Base-by-base conservation (phyloP, 2,888 invertebrate species). In the Dromius quadrimaculatus region DNA sequence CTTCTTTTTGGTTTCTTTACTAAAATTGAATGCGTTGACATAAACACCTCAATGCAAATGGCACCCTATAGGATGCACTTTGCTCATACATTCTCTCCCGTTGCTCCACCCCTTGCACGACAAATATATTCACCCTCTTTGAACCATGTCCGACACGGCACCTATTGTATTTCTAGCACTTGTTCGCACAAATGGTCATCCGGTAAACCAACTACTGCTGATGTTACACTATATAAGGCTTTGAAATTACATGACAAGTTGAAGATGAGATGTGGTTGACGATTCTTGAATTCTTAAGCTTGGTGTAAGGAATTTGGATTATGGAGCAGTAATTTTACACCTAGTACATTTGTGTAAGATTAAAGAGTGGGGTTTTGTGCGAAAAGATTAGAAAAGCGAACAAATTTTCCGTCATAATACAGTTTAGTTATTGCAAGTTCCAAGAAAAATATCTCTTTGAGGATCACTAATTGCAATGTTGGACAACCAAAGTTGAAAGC, bases 121-220 rank as follows among this genome's bases (percentile, higher is more conserved):
- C 28, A 8, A n/a, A n/a, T 28, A 8, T 28, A 28, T 28, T 28
- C 28, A 28, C 15, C 19, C 47, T 11, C 47, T 20, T 19, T 17
- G 22, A 11, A n/a, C 22, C 47, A 2, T 57, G 57, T 57, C 23
- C 2, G 50, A 54, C 23, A 34, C 59, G 34, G 59, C n/a, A 22
- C 19, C 59, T 6, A 59, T 59, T 59, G 59, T 59, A n/a, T n/a
- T n/a, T n/a, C n/a, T n/a, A 19, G n/a, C 59, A 59, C 59, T 59
- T 59, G 59, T 59, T 34, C 59, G 13, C 34, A 57, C 59, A 59
- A 59, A 36, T 47, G 47, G 47, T 47, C 22, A 22, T 47, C 47
- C 47, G 47, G 47, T 47, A 11, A 22, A 41, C 11, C 41, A 41
- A 41, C 41, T 15, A 11, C 41, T 13, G 41, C 1, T 41, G 1